Percentiles rank a stretch among this genome's conserved stretches.
Conservation (phyloP, 2,888 invertebrate genomes). For the Subacronicta megacephala region DNA sequence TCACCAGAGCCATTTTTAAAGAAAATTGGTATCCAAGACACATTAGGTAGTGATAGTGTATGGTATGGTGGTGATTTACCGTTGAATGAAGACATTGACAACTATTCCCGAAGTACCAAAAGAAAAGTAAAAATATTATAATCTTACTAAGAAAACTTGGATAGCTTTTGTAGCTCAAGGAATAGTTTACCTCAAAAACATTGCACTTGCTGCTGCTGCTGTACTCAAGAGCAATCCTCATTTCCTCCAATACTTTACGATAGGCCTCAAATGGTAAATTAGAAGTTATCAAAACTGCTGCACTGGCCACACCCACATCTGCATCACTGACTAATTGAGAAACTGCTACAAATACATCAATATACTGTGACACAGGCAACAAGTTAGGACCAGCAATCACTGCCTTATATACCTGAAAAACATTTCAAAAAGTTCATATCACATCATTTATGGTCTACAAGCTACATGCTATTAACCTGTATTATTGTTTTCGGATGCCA, state of each 20-base stretch:
- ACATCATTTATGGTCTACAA: no score
- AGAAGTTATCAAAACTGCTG: slow-evolving; percentile 89
- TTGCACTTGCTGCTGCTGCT: slow-evolving; percentile 91
- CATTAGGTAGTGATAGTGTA: no score
- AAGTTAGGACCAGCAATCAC: slow-evolving; percentile 65
- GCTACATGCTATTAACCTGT: no score
- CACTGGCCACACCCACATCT: slow-evolving; percentile 90
- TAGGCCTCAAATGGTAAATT: slow-evolving; percentile 87
- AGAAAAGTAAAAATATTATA: no score
- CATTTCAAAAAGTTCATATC: not conserved
- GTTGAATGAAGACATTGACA: no score
- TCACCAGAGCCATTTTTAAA: no score
- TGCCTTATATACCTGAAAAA: slow-evolving; percentile 77
- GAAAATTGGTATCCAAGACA: no score
- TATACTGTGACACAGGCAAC: slow-evolving; percentile 81
- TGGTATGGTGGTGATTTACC: no score
- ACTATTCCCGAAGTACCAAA: no score
- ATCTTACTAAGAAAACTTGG: no score
- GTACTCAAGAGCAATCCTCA: slow-evolving; percentile 88
- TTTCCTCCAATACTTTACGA: slow-evolving; percentile 86
- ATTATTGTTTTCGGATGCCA: no score
- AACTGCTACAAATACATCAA: slow-evolving; percentile 88
- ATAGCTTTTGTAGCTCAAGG: no score
- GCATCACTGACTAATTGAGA: slow-evolving; percentile 90
- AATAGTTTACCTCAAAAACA: slow-evolving; percentile 90